Evolutionary conservation across 1,140 invertebrate genomes (phyloP), one percentile per base, ranked within the genome.

Genomic region (Drosophila melanica): DNA sequence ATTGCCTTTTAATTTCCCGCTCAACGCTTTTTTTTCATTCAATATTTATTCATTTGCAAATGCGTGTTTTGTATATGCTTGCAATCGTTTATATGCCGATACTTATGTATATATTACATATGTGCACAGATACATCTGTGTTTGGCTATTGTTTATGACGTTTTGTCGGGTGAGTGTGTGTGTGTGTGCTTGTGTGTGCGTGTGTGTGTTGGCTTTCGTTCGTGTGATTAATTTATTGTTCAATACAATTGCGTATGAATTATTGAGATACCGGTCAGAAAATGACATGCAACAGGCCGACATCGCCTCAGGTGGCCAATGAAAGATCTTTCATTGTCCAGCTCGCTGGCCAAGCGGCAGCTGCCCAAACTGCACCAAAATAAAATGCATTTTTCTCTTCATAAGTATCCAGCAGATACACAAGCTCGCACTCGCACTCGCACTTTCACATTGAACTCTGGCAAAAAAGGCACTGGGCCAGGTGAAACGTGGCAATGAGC

Each of bases 161-260:
- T 62, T 69, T 79, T 37, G 20, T n/a, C 16, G 23, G 51, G 30
- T 33, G 11, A 44, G 42, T 59, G 50, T 33, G 30, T 33, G 6
- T 57, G 2, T 30, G 20, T 33, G 50, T 7, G 35, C 67, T 53
- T 72, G 57, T 59, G 54, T 69, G 78, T 65, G 47, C 74, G 64
- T 55, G 23, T 44, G 73, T 76, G 76, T 65, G 48, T 47, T 55
- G 39, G 67, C 72, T 78, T 81, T 72, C 69, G 79, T 82, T 86
- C 81, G 81, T 85, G 81, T 85, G 81, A 85, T 85, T 85, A 85
- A 85, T 85, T 85, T 85, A 85, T 85, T 85, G 81, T 81, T 86
- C 81, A 85, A 85, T 86, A 86, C 81, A 85, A 85, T 85, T 85
- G 81, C 81, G 81, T 85, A 85, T 85, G 81, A 85, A 85, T 85